A percentile compares a stretch with the other conserved stretches of the same genome.
These are phyloP conservation scores for Pogona vitticeps DNA, from an alignment of 2,113 vertebrate species.

Conservation along the genomic window DNA sequence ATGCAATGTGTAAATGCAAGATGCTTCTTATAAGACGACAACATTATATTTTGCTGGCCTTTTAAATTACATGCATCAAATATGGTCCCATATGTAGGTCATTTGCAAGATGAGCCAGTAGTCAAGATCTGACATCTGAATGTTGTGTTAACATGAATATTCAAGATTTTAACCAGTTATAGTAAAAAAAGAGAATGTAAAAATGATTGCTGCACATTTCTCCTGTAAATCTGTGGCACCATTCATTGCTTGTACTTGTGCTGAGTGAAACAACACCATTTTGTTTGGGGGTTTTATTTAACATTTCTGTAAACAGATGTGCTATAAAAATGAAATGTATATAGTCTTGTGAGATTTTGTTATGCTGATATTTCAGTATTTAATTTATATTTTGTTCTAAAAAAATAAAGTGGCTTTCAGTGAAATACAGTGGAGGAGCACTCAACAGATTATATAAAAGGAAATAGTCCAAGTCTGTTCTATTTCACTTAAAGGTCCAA, in stretches of 20 bases:
- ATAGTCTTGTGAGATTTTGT: background rate
- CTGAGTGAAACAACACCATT: background rate
- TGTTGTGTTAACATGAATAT: background rate
- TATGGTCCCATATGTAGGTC: background rate
- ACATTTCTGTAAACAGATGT: background rate
- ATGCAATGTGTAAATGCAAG: background rate
- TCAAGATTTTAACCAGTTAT: background rate
- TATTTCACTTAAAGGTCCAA: too few species aligned
- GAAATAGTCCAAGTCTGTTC: background rate
- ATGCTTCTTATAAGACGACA: background rate
- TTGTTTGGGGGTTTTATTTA: background rate
- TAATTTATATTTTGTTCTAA: background rate
- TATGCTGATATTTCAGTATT: background rate
- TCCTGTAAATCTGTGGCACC: background rate
- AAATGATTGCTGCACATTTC: background rate
- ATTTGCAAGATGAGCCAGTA: background rate
- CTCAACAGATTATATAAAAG: background rate
- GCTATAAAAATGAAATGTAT: background rate
- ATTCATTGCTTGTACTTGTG: background rate
- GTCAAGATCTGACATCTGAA: slow-evolving; percentile 9
- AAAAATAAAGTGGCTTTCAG: too few species aligned
- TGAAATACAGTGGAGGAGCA: background rate
- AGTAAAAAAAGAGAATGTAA: background rate
- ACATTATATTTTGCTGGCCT: background rate
- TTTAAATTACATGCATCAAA: background rate